Percentiles rank a stretch among this genome's conserved stretches.
phyloP scores from a whole-genome alignment of 2,888 invertebrate species.

The Acronicta aceris region DNA sequence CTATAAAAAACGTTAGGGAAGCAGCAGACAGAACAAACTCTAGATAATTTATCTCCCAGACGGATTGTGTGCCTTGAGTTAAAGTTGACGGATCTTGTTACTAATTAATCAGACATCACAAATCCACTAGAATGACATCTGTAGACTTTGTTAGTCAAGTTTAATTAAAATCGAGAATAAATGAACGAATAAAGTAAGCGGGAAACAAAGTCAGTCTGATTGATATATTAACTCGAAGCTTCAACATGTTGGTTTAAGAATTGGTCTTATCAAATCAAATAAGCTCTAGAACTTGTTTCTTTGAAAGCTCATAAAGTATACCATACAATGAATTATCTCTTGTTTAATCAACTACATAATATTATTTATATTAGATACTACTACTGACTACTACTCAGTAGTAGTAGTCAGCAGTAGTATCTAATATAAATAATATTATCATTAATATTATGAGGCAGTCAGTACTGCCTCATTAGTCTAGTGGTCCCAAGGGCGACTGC shows the following conservation, averaged over 20 bases:
- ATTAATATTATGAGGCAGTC: no score
- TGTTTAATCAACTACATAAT: no score
- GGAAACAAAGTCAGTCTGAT: neutral
- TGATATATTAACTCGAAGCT: neutral
- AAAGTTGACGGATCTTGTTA: neutral
- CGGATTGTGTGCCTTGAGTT: neutral
- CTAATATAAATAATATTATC: no score
- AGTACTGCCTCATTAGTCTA: no score
- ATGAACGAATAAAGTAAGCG: neutral
- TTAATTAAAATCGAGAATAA: neutral
- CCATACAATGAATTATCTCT: no score
- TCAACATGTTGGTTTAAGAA: neutral
- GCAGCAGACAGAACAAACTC: neutral
- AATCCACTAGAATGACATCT: neutral
- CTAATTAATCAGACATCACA: neutral
- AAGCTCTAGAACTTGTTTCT: no score
- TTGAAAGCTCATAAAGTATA: no score
- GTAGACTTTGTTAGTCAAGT: neutral
- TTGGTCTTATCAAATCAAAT: no score
- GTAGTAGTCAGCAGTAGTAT: no score
- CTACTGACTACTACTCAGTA: no score
- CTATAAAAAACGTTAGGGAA: neutral
- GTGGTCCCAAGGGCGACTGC: no score
- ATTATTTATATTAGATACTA: no score
- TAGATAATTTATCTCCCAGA: neutral